Conservation (phyloP, 92 coral and sea anemone species). For the Palythoa grandis region DNA sequence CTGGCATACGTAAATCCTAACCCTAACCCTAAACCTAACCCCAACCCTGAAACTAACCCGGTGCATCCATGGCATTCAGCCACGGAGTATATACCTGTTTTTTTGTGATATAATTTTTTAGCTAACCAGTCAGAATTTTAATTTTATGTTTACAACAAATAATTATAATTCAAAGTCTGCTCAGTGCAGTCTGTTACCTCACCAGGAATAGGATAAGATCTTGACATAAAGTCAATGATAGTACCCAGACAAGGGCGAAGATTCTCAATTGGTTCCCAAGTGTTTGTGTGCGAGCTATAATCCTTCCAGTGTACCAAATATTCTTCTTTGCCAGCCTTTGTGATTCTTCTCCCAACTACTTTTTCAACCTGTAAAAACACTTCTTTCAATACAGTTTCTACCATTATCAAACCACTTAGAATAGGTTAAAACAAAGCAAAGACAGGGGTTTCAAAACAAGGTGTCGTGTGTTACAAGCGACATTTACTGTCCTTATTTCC, state of each 20-base stretch:
- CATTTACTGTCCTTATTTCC: too few species aligned
- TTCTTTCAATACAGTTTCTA: background rate
- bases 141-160: background rate
- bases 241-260: slow-evolving; percentile 65
- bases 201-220: slow-evolving; percentile 98
- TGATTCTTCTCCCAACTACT: slow-evolving; percentile 87
- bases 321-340: slow-evolving; percentile 84
- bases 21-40: too few species aligned
- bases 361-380: slow-evolving; percentile 68
- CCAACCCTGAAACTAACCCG: too few species aligned
- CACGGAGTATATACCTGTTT: too few species aligned
- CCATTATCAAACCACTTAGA: background rate
- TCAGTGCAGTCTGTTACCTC: background rate
- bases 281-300: slow-evolving; percentile 74
- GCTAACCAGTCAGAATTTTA: too few species aligned
- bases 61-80: too few species aligned
- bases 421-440: too few species aligned
- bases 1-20: too few species aligned
- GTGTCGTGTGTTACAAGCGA: too few species aligned
- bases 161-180: background rate
- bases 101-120: too few species aligned
- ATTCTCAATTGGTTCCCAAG: slow-evolving; percentile 97
- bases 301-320: slow-evolving; percentile 96
- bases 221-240: slow-evolving; percentile 77
- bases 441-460: too few species aligned